phyloP scores from a whole-genome alignment of 1,140 invertebrate genomes.

The Saccostrea echinata region DNA sequence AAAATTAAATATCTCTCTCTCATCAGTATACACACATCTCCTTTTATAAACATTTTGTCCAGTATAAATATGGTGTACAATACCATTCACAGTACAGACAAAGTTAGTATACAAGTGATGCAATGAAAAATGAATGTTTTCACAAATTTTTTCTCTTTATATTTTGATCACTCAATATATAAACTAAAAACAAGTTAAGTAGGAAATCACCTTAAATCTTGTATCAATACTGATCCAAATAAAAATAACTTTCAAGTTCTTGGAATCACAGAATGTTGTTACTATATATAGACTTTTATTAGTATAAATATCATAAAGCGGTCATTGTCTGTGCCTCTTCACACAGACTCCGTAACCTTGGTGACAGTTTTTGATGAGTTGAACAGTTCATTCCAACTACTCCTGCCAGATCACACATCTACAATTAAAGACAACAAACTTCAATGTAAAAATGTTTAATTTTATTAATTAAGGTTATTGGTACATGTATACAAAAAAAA shows the following conservation, averaged over 20 bases:
- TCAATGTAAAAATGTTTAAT: not conserved
- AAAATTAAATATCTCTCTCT: not conserved
- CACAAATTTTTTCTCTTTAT: not conserved
- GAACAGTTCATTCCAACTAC: constrained; percentile 60
- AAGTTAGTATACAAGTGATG: not conserved
- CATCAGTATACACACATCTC: not conserved
- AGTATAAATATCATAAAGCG: constrained; percentile 55
- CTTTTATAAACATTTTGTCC: not conserved
- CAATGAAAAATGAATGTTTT: not conserved
- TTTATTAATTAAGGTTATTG: no score
- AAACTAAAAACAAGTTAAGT: not conserved
- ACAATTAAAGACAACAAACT: constrained; percentile 31
- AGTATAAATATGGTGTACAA: not conserved
- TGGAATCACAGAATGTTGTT: not conserved
- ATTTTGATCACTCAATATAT: not conserved
- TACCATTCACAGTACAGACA: not conserved
- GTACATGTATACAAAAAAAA: constrained; percentile 12
- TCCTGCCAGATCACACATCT: constrained; percentile 59
- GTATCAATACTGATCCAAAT: not conserved
- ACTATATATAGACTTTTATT: not conserved
- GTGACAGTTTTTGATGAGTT: constrained; percentile 51
- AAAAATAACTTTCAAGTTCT: not conserved
- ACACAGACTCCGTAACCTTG: constrained; percentile 51
- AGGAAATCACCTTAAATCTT: not conserved
- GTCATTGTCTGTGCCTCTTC: constrained; percentile 49